phyloP scores from a whole-genome alignment of 2,797 vertebrate genomes.

The Acipenser ruthenus region DNA sequence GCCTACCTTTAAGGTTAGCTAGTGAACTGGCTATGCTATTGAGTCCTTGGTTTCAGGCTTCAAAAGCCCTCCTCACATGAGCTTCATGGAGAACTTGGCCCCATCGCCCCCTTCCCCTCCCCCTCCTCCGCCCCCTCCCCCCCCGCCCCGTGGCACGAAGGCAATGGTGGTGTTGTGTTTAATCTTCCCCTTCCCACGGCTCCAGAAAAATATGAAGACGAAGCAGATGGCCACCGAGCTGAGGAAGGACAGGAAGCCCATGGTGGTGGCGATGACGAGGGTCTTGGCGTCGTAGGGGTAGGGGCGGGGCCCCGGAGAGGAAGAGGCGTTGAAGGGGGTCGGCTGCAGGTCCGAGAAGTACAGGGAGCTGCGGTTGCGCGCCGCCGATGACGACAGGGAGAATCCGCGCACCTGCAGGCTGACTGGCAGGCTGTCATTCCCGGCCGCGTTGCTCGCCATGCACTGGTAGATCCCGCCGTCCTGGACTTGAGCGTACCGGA shows the following conservation, averaged over 20 bases:
- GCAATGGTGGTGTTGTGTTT: slow-evolving; percentile 75
- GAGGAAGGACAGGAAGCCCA: slow-evolving; percentile 82
- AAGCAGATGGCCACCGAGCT: slow-evolving; percentile 82
- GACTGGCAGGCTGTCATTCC: slow-evolving; percentile 71
- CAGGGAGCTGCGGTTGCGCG: slow-evolving; percentile 48
- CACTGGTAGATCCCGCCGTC: slow-evolving; percentile 74
- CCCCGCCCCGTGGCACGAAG: slow-evolving; percentile 66
- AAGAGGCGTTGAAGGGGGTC: slow-evolving; percentile 48
- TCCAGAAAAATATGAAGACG: slow-evolving; percentile 85
- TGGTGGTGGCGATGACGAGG: slow-evolving; percentile 72
- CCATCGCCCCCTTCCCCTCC: slow-evolving; percentile 56
- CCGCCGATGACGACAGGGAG: slow-evolving; percentile 17
- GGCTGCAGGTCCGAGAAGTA: slow-evolving; percentile 43
- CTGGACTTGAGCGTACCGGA: slow-evolving; percentile 67
- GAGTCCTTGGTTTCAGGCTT: too few relatives aligned
- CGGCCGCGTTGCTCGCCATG: slow-evolving; percentile 69
- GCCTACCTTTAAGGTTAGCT: too few relatives aligned
- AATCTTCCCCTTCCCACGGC: slow-evolving; percentile 77
- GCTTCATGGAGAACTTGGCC: slow-evolving; percentile 69
- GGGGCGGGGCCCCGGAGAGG: slow-evolving; percentile 46
- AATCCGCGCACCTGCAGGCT: slow-evolving; percentile 64
- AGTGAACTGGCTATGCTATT: too few relatives aligned
- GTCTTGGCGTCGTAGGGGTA: slow-evolving; percentile 71
- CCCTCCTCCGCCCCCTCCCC: slow-evolving; percentile 43
- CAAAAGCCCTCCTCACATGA: slow-evolving; percentile 48